Percentiles rank a stretch among this genome's conserved stretches.
These are phyloP conservation scores for Gonocerus acuteangulatus DNA, from an alignment of 2,888 invertebrate genomes.

Conservation along the genomic window DNA sequence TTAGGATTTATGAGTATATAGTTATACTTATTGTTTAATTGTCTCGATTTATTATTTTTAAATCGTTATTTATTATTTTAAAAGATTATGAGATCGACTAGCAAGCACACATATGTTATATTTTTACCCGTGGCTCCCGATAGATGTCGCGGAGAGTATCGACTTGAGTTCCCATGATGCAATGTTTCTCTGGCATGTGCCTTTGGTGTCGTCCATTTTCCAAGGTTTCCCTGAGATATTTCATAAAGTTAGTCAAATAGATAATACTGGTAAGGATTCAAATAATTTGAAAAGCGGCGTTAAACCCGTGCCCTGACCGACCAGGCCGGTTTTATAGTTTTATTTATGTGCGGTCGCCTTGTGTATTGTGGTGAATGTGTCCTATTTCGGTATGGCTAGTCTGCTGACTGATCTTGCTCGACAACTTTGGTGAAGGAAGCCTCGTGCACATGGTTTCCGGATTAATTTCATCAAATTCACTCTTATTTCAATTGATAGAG, in stretches of 20 bases:
- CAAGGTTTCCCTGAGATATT: conserved; percentile 57
- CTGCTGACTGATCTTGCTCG: conserved; percentile 29
- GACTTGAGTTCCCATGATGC: conserved; percentile 46
- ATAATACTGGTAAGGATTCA: conserved; percentile 52
- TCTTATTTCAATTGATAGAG: neutral
- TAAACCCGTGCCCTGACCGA: conserved; percentile 10
- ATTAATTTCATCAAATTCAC: conserved; percentile 41
- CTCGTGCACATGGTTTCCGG: conserved; percentile 49
- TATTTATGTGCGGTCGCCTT: conserved; percentile 26
- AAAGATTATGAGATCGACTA: no score
- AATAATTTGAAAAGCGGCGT: conserved; percentile 19
- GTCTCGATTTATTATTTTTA: no score
- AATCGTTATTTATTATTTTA: no score
- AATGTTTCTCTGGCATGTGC: conserved; percentile 56
- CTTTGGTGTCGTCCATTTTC: conserved; percentile 61
- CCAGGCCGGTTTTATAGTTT: conserved; percentile 4
- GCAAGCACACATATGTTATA: no score
- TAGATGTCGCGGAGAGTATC: conserved; percentile 40
- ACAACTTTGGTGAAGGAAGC: conserved; percentile 32
- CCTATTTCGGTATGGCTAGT: conserved; percentile 35
- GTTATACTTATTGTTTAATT: no score
- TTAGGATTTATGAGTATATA: no score
- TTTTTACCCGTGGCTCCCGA: conserved; percentile 39
- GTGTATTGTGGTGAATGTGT: conserved; percentile 33
- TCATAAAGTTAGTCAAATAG: conserved; percentile 53